These are phyloP conservation scores for Columba livia DNA, from an alignment of 2,113 vertebrate genomes.

Conservation along the genomic window DNA sequence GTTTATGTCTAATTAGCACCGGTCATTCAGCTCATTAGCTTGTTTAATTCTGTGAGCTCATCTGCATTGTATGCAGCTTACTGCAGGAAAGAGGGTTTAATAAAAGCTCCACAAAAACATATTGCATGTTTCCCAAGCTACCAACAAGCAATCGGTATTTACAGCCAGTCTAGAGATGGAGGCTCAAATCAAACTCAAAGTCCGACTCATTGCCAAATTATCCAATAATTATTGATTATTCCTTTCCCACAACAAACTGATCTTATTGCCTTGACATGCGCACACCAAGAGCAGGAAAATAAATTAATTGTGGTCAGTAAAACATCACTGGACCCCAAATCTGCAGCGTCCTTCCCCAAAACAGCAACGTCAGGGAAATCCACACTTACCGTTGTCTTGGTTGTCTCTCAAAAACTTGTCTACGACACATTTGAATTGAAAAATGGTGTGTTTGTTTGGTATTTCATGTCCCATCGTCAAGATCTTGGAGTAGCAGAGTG, in stretches of 20 bases:
- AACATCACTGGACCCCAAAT: not conserved
- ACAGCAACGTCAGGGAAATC: rapidly evolving
- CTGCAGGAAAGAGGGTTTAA: not conserved
- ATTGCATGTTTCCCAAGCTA: rapidly evolving
- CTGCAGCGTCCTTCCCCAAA: not conserved
- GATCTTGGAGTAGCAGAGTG: conserved; percentile 81
- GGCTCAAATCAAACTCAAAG: too few relatives aligned
- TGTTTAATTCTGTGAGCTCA: not conserved
- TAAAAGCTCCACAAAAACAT: not conserved
- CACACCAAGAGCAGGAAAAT: rapidly evolving
- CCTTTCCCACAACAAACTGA: not conserved
- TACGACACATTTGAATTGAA: conserved; percentile 82
- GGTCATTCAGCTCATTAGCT: not conserved
- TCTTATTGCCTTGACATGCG: rapidly evolving
- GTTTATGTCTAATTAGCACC: not conserved
- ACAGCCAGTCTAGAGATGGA: not conserved
- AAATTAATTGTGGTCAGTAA: not conserved
- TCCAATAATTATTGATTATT: not conserved
- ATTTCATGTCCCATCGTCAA: conserved; percentile 84
- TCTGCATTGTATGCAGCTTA: not conserved
- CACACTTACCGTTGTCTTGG: conserved; percentile 80
- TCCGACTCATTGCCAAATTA: not conserved
- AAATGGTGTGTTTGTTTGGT: conserved; percentile 75
- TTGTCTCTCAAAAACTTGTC: conserved; percentile 81
- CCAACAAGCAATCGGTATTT: rapidly evolving